These are phyloP conservation scores for Thermophis baileyi DNA, from an alignment of 2,113 vertebrate genomes.

Conservation along the genomic window DNA sequence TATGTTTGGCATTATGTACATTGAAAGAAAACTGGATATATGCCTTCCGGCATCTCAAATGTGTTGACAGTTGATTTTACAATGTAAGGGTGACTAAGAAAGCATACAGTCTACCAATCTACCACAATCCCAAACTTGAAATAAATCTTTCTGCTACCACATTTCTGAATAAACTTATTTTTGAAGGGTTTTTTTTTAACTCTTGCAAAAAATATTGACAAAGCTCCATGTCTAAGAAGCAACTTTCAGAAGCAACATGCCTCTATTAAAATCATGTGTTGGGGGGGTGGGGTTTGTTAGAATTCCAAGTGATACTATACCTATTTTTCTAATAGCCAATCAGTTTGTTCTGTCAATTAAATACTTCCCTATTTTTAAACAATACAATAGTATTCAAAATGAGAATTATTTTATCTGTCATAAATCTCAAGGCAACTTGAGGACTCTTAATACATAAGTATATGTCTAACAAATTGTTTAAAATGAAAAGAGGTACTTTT, in stretches of 20 bases:
- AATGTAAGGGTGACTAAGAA: constrained; percentile 59
- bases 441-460: neutral
- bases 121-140: constrained; percentile 44
- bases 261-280: constrained; percentile 72
- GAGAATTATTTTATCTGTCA: neutral
- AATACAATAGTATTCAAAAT: constrained; percentile 34
- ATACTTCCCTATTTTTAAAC: constrained; percentile 38
- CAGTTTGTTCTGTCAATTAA: constrained; percentile 76
- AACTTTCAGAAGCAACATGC: constrained; percentile 73
- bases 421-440: neutral
- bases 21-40: constrained; percentile 9
- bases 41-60: constrained; percentile 26
- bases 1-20: constrained; percentile 7
- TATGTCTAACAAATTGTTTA: neutral
- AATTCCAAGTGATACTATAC: constrained; percentile 61
- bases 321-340: constrained; percentile 67
- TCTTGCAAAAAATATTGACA: constrained; percentile 76
- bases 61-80: constrained; percentile 42
- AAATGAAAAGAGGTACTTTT: neutral
- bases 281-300: constrained; percentile 57
- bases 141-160: constrained; percentile 63
- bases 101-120: constrained; percentile 49
- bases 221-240: constrained; percentile 70
- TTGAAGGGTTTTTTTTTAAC: constrained; percentile 64
- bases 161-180: constrained; percentile 59